Base-by-base conservation (phyloP, 2,113 vertebrate species). In the Tragelaphus strepsiceros region DNA sequence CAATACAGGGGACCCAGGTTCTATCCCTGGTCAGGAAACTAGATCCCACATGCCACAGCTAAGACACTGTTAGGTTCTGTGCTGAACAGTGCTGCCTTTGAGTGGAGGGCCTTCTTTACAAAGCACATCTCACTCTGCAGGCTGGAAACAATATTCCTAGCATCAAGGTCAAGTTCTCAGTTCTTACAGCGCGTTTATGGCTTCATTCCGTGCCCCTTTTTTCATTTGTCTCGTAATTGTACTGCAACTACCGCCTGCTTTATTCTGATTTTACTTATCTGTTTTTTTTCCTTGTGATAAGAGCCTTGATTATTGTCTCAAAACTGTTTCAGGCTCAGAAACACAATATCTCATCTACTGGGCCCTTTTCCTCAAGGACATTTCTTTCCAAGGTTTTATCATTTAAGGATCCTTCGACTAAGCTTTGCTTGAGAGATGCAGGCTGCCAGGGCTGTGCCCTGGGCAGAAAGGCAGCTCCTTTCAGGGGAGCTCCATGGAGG, bases 71-170 rank as follows among this genome's bases (percentile, higher is more conserved):
- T 39, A 14, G 13, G 2, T 53, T 43, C 51, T 67, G 82, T 0
- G 6, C 46, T 3, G 2, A 21, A 16, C 1, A 3, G 24, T 7
- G 1, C 49, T 15, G 0, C 5, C 30, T 46, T 35, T 8, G 0
- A 11, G 2, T 6, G 32, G 12, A 22, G 24, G 6, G 49, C 15
- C 32, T 51, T n/a, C 81, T 53, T 30, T 49, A 19, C 21, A 71
- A 21, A 53, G 12, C 16, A 1, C n/a, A 2, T 30, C 32, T 53
- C 39, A 71, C 1, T 0, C 30, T 82, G 5, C 15, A 11, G 21
- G 30, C 53, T 35, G 74, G 35, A 35, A n/a, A 26, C 15, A 30
- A 56, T 1, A 12, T 7, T 17, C 30, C 21, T 6, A 24, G 51
- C 51, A 2, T 26, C 6, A 6, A 21, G 53, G 51, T 43, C 64